Evolutionary conservation across 2,113 vertebrate genomes (phyloP), one percentile per base, ranked within the genome.

Genomic region (Caracal caracal): DNA sequence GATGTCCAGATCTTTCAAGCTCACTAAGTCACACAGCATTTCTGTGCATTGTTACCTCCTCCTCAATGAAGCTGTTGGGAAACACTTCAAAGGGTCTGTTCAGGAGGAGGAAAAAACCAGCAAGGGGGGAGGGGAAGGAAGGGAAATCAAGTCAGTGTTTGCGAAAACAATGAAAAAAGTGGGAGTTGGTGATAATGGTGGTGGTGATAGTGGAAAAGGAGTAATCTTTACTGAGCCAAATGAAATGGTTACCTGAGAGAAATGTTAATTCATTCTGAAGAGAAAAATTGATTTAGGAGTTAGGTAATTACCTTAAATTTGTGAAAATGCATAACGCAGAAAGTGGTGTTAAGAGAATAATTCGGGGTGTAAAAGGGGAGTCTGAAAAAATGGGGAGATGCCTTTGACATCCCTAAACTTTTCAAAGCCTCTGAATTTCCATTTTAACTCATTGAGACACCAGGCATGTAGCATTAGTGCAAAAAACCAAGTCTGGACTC

Each of bases 1-100:
- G 96, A 98, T 90, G 95, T 97, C 65, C 86, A 94, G 83, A 71
- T 37, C 95, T 92, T 94, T 96, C 70, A 95, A 95, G 81, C 86
- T 94, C 78, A 73, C 70, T 76, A 95, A 97, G 84, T 88, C 96
- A 53, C 83, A 85, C 51, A 75, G 85, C 71, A 83, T 79, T 97
- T 93, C 95, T 98, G 80, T 88, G 61, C 76, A 79, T 85, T 79
- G 80, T 88, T 96, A 56, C 94, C 96, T 81, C 96, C 97, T 93
- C 95, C 83, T 97, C 88, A 75, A 2, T 1, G 30, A 91, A 75
- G 56, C 49, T 90, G 61, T 28, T 85, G 96, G 95, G 93, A 97
- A 96, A 30, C 49, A 95, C 93, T 97, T 97, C 97, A 98, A 95
- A 97, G 49, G 28, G 10, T 11, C 33, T 79, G 17, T 63, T 75